phyloP scores from a whole-genome alignment of 2,888 invertebrate genomes.

The Campoplex capitator region DNA sequence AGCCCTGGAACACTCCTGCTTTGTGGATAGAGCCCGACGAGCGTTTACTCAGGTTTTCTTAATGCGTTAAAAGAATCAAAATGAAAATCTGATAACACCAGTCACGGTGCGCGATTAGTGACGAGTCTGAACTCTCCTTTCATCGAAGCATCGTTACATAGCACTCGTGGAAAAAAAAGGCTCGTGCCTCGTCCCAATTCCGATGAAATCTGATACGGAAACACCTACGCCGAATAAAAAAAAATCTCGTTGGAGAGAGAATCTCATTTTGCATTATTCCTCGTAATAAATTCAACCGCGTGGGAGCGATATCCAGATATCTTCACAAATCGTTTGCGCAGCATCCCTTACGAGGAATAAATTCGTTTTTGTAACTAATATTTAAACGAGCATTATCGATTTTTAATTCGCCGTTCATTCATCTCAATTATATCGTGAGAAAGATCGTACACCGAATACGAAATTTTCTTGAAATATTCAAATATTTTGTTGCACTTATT shows the following conservation, averaged over 20 bases:
- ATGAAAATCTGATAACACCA: neutral
- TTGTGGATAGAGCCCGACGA: neutral
- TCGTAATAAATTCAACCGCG: neutral
- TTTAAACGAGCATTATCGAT: neutral
- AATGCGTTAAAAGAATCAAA: neutral
- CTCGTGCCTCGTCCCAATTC: slow-evolving; percentile 14
- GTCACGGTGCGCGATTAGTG: slow-evolving; percentile 6
- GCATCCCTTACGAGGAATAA: neutral
- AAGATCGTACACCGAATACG: too few relatives aligned
- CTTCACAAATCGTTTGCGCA: neutral
- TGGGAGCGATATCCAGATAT: neutral
- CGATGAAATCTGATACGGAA: neutral
- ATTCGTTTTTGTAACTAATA: neutral
- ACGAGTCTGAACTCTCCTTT: slow-evolving; percentile 10
- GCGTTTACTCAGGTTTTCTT: neutral
- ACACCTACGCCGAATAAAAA: neutral
- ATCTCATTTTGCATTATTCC: neutral
- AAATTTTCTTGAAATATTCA: too few relatives aligned
- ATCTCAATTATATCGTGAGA: neutral
- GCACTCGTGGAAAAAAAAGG: slow-evolving; percentile 13
- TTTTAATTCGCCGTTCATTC: neutral
- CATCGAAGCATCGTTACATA: slow-evolving; percentile 36
- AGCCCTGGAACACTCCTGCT: neutral
- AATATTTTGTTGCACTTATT: too few relatives aligned
- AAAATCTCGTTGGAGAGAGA: neutral